Conservation (phyloP, 2,797 vertebrate genomes). For the Pogonophryne albipinna region DNA sequence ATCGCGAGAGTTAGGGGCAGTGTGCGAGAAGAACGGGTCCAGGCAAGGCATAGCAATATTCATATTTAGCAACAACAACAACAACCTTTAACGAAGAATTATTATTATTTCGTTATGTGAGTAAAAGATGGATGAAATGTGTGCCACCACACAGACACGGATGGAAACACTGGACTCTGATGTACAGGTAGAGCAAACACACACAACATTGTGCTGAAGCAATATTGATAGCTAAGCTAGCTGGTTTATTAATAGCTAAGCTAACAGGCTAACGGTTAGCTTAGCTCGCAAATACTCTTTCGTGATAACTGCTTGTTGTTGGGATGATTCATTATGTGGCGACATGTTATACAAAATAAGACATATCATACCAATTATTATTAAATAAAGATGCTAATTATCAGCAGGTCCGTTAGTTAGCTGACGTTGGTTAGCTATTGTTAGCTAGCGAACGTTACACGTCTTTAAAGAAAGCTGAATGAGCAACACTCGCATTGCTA, state of each 20-base stretch:
- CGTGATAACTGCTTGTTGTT: slow-evolving; percentile 3
- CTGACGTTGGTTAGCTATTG: slow-evolving; percentile 35
- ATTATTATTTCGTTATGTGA: slow-evolving; percentile 22
- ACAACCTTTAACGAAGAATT: slow-evolving; percentile 56
- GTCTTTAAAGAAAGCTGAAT: slow-evolving; percentile 68
- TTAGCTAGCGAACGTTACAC: slow-evolving; percentile 59
- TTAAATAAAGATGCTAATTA: not conserved
- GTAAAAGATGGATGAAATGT: slow-evolving; percentile 11
- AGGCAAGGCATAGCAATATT: slow-evolving; percentile 75
- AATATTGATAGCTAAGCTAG: slow-evolving; percentile 45
- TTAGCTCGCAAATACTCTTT: slow-evolving; percentile 47
- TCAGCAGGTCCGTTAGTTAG: not conserved
- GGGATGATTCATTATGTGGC: slow-evolving; percentile 31
- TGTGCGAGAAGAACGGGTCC: slow-evolving; percentile 53
- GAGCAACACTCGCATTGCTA: slow-evolving; percentile 45
- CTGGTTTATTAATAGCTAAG: slow-evolving; percentile 77
- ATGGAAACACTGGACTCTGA: slow-evolving; percentile 29
- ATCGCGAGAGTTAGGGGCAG: slow-evolving; percentile 57
- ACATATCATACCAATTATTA: not conserved
- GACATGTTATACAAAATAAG: not conserved
- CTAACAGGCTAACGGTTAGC: slow-evolving; percentile 70
- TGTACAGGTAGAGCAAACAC: slow-evolving; percentile 55
- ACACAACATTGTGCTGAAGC: not conserved
- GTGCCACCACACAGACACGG: slow-evolving; percentile 12
- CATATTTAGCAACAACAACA: slow-evolving; percentile 80